These are phyloP conservation scores for Acronicta psi DNA, from an alignment of 2,888 invertebrate genomes.

Conservation along the genomic window DNA sequence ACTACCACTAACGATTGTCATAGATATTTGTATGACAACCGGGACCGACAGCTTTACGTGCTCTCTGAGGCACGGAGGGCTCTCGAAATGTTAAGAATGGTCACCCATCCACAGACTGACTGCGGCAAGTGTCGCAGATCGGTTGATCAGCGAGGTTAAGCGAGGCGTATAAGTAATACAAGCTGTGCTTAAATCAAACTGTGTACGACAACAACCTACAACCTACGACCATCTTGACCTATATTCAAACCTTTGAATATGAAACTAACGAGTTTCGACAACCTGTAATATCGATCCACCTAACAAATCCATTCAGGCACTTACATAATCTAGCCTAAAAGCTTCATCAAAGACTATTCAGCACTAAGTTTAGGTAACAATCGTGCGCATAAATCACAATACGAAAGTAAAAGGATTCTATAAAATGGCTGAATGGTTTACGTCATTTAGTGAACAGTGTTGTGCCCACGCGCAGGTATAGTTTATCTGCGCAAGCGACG, in stretches of 20 bases:
- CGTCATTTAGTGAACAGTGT: constrained; percentile 11
- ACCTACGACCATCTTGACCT: neutral
- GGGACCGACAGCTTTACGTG: no score
- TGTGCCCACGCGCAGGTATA: constrained; percentile 21
- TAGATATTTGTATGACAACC: no score
- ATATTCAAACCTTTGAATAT: constrained; percentile 28
- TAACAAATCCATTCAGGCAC: constrained; percentile 14
- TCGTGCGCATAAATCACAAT: constrained; percentile 19
- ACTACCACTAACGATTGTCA: no score
- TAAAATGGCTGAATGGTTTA: constrained; percentile 5
- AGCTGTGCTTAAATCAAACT: no score
- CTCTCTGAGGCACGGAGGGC: no score
- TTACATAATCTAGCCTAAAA: constrained; percentile 14
- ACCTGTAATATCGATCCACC: neutral
- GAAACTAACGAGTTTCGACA: constrained; percentile 5
- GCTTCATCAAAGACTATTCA: constrained; percentile 28
- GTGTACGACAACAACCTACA: no score
- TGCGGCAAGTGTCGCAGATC: no score
- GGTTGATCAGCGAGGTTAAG: no score
- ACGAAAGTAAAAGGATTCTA: constrained; percentile 38
- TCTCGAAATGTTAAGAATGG: no score
- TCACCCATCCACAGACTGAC: no score
- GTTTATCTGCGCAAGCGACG: constrained; percentile 1
- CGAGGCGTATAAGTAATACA: no score
- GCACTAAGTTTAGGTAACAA: constrained; percentile 9